Conservation (phyloP, 2,797 vertebrate species). For the Echiichthys vipera region DNA sequence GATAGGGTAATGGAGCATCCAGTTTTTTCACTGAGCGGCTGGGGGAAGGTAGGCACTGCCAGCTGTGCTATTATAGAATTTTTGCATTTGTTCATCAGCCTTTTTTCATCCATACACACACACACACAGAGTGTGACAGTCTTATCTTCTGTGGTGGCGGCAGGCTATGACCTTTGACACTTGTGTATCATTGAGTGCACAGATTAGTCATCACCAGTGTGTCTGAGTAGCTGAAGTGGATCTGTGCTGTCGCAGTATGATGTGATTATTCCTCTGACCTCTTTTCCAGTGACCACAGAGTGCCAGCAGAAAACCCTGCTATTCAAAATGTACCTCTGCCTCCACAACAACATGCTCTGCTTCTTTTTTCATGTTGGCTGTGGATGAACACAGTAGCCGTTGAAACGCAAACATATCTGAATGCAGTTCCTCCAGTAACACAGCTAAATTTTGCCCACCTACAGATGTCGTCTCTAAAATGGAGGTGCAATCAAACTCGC, state of each 20-base stretch:
- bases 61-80: conserved; percentile 55
- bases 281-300: conserved; percentile 42
- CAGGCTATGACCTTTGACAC: conserved; percentile 43
- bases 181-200: conserved; percentile 27
- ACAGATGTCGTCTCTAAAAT: conserved; percentile 26
- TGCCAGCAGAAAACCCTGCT: conserved; percentile 10
- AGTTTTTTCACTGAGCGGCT: conserved; percentile 48
- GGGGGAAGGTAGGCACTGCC: conserved; percentile 33
- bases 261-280: conserved; percentile 64
- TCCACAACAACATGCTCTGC: conserved; percentile 14
- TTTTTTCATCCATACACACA: conserved; percentile 28
- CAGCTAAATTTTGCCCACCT: conserved; percentile 6
- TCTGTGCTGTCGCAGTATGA: conserved; percentile 37
- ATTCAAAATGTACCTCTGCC: conserved; percentile 13
- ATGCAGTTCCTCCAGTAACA: neutral
- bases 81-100: conserved; percentile 46
- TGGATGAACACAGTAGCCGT: neutral
- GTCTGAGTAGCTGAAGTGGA: conserved; percentile 23
- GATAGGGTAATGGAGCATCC: conserved; percentile 69
- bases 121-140: conserved; percentile 13
- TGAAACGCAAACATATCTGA: neutral
- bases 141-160: conserved; percentile 30
- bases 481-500: conserved; percentile 50
- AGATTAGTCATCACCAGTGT: conserved; percentile 53
- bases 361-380: neutral